Percentiles rank a stretch among this genome's conserved stretches.
These are phyloP conservation scores for Tetanocera ferruginea DNA, from an alignment of 2,888 invertebrate genomes.

Conservation along the genomic window DNA sequence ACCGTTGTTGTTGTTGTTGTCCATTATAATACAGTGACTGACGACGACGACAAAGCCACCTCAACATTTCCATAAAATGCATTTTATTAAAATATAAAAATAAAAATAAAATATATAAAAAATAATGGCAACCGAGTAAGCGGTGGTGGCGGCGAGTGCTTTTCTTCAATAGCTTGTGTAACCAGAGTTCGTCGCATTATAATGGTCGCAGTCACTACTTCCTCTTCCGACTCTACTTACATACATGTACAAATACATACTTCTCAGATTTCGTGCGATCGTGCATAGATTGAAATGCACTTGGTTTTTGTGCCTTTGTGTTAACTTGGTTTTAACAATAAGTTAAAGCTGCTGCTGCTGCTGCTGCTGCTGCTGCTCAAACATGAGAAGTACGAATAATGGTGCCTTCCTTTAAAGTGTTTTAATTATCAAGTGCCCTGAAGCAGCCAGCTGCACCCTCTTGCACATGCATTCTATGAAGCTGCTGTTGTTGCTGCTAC, in stretches of 20 bases:
- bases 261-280: background rate
- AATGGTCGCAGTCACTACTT: background rate
- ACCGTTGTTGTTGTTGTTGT: background rate
- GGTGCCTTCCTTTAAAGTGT: background rate
- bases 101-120: background rate
- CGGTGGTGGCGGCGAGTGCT: background rate
- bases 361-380: background rate
- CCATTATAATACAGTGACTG: background rate
- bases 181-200: slow-evolving; percentile 24
- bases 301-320: background rate
- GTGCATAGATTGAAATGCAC: background rate
- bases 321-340: no score
- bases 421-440: background rate
- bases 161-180: slow-evolving; percentile 21
- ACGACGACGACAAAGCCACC: background rate
- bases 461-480: no score
- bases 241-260: background rate
- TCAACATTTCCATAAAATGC: slow-evolving; percentile 6
- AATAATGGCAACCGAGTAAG: background rate
- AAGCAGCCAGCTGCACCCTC: background rate
- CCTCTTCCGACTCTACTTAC: slow-evolving; percentile 19
- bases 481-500: background rate
- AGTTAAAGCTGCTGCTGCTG: no score
- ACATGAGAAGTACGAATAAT: background rate
- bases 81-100: slow-evolving; percentile 5